phyloP scores from a whole-genome alignment of 2,797 vertebrate species.

The Mormyrops boulengeri region DNA sequence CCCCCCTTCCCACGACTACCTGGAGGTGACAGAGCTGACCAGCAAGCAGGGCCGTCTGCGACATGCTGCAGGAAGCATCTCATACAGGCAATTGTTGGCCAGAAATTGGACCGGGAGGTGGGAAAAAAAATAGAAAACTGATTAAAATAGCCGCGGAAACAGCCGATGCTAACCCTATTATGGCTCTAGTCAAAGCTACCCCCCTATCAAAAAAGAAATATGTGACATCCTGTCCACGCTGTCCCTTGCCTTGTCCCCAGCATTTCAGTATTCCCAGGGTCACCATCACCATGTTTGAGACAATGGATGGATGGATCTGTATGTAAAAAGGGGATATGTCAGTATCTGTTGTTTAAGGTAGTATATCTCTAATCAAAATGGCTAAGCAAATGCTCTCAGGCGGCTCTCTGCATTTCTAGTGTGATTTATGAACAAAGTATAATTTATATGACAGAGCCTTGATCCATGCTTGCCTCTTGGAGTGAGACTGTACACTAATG shows the following conservation, averaged over 20 bases:
- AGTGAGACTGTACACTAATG: conserved; percentile 40
- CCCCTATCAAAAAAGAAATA: neutral
- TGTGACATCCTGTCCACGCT: neutral
- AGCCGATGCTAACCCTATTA: neutral
- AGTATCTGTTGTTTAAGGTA: neutral
- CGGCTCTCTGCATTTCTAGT: conserved; percentile 21
- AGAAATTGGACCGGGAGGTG: neutral
- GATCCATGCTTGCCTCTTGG: conserved; percentile 44
- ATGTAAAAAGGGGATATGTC: neutral
- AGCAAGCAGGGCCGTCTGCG: conserved; percentile 20
- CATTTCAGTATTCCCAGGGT: neutral
- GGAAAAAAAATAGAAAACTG: neutral
- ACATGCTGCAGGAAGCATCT: conserved; percentile 17
- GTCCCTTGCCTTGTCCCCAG: neutral
- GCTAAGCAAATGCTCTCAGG: neutral
- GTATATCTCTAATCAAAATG: neutral
- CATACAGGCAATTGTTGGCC: conserved; percentile 18
- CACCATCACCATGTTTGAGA: neutral
- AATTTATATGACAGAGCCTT: conserved; percentile 55
- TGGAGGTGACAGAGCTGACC: conserved; percentile 38
- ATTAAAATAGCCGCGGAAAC: neutral
- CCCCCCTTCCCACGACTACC: conserved; percentile 11
- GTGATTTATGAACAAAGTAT: conserved; percentile 50
- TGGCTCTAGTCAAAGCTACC: neutral
- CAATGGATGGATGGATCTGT: neutral